phyloP scores from a whole-genome alignment of 2,113 vertebrate genomes.

The Anolis carolinensis region DNA sequence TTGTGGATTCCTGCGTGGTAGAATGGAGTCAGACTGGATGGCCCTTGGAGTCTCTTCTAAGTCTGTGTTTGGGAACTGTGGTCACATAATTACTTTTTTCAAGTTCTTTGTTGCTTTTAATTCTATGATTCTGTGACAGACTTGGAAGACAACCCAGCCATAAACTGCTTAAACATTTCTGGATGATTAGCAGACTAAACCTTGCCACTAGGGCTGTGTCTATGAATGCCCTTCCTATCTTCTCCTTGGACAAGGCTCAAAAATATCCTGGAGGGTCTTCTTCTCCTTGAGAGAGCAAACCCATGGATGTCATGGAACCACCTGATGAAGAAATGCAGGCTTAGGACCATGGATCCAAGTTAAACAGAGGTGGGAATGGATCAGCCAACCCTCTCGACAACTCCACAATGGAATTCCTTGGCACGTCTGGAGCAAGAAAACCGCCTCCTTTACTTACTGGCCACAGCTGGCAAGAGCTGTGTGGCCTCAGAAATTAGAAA shows the following conservation, averaged over 20 bases:
- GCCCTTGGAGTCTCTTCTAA: no score
- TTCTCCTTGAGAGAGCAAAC: neutral
- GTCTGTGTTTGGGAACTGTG: no score
- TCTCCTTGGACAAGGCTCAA: constrained; percentile 9
- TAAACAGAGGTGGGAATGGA: constrained; percentile 55
- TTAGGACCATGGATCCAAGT: constrained; percentile 53
- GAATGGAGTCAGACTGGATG: no score
- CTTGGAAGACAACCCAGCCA: no score
- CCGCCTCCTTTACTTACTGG: constrained; percentile 56
- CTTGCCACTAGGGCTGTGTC: neutral
- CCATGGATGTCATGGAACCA: constrained; percentile 56
- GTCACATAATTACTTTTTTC: no score
- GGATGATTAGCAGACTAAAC: no score
- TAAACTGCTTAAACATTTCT: no score
- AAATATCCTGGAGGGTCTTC: neutral
- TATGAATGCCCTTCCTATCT: neutral
- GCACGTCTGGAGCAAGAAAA: constrained; percentile 28
- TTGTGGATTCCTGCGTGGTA: no score
- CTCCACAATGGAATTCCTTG: constrained; percentile 45
- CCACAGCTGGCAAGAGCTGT: constrained; percentile 63
- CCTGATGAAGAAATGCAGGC: constrained; percentile 61
- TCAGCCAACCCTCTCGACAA: constrained; percentile 32
- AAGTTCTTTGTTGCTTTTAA: no score
- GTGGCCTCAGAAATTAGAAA: constrained; percentile 64
- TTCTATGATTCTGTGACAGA: no score